Evolutionary conservation across 2,113 vertebrate genomes (phyloP).

Genomic region (Nothobranchius furzeri): DNA sequence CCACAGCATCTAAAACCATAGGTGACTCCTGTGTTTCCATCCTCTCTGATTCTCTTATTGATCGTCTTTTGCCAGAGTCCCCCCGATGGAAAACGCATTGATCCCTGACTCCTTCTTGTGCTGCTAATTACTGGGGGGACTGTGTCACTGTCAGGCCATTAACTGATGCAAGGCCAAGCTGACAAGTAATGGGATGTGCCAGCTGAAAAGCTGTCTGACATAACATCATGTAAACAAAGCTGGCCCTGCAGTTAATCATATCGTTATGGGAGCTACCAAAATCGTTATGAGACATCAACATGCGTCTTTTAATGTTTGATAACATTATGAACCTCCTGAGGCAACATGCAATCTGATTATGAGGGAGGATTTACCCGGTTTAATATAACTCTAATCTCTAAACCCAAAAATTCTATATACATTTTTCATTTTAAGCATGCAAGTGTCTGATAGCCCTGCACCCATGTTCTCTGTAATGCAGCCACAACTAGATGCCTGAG

Average conservation of each 20-base stretch:
- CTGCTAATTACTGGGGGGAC: conserved; percentile 76
- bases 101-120: conserved; percentile 68
- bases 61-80: conserved; percentile 59
- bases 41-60: conserved; percentile 51
- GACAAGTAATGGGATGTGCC: conserved; percentile 62
- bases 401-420: no score
- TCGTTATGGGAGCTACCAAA: conserved; percentile 19
- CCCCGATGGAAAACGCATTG: conserved; percentile 69
- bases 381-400: no score
- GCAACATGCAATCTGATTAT: neutral
- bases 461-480: no score
- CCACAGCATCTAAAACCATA: conserved; percentile 24
- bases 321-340: neutral
- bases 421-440: no score
- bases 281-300: conserved; percentile 1
- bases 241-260: conserved; percentile 49
- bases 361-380: no score
- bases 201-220: conserved; percentile 56
- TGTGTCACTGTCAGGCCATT: conserved; percentile 67
- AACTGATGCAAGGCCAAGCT: conserved; percentile 64
- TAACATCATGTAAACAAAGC: conserved; percentile 57
- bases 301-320: neutral
- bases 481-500: no score
- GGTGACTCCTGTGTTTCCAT: conserved; percentile 34
- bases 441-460: no score